Base-by-base conservation (phyloP, 2,113 vertebrate species). In the Nicator chloris region DNA sequence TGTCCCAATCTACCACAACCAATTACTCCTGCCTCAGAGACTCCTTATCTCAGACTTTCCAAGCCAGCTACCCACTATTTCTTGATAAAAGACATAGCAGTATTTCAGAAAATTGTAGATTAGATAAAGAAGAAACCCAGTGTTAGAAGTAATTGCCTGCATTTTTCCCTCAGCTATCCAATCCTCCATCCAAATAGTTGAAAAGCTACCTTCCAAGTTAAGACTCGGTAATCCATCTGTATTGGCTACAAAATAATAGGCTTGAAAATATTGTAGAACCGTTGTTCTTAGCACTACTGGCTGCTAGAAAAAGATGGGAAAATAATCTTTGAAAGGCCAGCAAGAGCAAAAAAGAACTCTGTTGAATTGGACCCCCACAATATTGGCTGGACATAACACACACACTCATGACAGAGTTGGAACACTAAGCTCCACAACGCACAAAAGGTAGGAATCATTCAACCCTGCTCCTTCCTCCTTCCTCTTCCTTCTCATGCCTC, bases 51-150 rank as follows among this genome's bases (percentile, higher is more conserved):
- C 51, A 85, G 40, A 92, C 93, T 93, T 95, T 94, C 81, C 76
- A 93, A 95, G 80, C 64, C 85, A 95, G 56, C 53, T 90, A 92
- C 76, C 75, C 63, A 83, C 91, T 96, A 76, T 91, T 81, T 87
- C 72, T 90, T 95, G 79, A 93, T 90, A 95, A 95, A 96, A 94
- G 72, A 86, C 85, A 92, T 51, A 75, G 47, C 54, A 93, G 60
- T 78, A 95, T 95, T 95, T 96, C 85, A 95, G 82, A 96, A 95
- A 96, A 96, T 86, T 96, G 59, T 27, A 86, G 86, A 94, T 95
- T 97, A 97, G 91, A 96, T 91, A 92, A 93, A 94, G 82, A 89
- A 91, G 73, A 92, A 92, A 92, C 35, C 49, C 28, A 76, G 37
- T 53, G 75, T 90, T 92, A 88, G 65, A 97, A 95, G 85, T 92